Evolutionary conservation across 1,140 invertebrate species (phyloP).

Genomic region (Microplitis demolitor): DNA sequence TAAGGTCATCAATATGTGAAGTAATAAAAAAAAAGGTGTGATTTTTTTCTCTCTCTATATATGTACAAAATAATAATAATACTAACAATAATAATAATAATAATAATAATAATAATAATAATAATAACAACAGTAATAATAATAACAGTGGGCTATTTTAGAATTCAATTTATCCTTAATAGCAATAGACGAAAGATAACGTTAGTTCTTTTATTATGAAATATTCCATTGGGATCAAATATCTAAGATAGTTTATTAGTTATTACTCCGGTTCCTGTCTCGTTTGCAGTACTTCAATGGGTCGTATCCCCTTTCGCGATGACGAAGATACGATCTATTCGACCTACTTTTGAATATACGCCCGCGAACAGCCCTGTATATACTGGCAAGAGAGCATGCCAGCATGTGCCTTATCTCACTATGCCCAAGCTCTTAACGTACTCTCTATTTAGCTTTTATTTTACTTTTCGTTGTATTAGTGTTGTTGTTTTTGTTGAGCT

Average conservation of each 20-base stretch:
- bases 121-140: too few relatives aligned
- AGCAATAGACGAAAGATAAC: not conserved
- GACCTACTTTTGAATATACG: constrained; percentile 32
- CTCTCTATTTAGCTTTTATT: not conserved
- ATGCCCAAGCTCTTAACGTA: not conserved
- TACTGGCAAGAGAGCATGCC: constrained; percentile 13
- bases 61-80: too few relatives aligned
- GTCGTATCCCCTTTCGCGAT: constrained; percentile 24
- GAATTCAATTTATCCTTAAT: not conserved
- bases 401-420: constrained; percentile 25
- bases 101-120: too few relatives aligned
- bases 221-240: not conserved
- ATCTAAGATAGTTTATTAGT: constrained; percentile 26
- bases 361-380: constrained; percentile 11
- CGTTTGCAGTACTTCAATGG: constrained; percentile 30
- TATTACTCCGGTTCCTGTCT: constrained; percentile 22
- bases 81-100: too few relatives aligned
- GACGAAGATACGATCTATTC: constrained; percentile 34
- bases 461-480: not conserved
- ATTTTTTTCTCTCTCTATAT: too few relatives aligned
- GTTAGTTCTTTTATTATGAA: not conserved
- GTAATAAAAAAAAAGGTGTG: too few relatives aligned
- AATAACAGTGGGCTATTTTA: too few relatives aligned
- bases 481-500: not conserved
- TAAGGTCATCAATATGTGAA: too few relatives aligned